Evolutionary conservation across 2,888 invertebrate genomes (phyloP).

Genomic region (Leistus spinibarbis): DNA sequence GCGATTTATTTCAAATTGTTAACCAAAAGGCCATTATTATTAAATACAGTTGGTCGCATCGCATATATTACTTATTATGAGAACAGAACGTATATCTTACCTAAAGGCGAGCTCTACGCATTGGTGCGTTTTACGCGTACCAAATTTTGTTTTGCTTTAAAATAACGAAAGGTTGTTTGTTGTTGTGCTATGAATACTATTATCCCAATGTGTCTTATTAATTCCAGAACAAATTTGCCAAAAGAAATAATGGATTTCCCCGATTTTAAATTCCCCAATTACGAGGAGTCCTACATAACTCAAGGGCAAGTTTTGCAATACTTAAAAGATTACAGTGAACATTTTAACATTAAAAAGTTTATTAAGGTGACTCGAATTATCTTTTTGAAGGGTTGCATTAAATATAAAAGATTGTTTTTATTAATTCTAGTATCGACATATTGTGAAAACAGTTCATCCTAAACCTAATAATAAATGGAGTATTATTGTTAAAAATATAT

Average conservation of each 20-base stretch:
- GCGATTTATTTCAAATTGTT: no score
- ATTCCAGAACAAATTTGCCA: conserved; percentile 82
- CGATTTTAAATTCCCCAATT: conserved; percentile 75
- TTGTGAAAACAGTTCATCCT: conserved; percentile 62
- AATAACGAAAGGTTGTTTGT: no score
- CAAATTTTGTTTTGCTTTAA: no score
- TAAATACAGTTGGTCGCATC: no score
- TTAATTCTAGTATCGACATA: conserved; percentile 59
- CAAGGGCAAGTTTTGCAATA: conserved; percentile 73
- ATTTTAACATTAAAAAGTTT: conserved; percentile 65
- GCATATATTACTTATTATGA: no score
- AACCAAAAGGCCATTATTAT: no score
- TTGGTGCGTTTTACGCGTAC: no score
- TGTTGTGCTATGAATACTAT: not conserved
- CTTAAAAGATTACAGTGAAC: conserved; percentile 69
- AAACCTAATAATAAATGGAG: conserved; percentile 63
- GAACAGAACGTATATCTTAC: no score
- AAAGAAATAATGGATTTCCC: conserved; percentile 90
- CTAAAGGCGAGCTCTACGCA: no score
- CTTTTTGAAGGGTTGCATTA: not conserved
- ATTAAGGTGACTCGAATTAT: conserved; percentile 61
- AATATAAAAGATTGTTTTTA: not conserved
- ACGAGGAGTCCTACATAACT: conserved; percentile 70
- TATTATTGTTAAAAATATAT: conserved; percentile 63
- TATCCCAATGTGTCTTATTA: not conserved